phyloP scores from a whole-genome alignment of 2,113 vertebrate species.

The Campylorhamphus procurvoides region DNA sequence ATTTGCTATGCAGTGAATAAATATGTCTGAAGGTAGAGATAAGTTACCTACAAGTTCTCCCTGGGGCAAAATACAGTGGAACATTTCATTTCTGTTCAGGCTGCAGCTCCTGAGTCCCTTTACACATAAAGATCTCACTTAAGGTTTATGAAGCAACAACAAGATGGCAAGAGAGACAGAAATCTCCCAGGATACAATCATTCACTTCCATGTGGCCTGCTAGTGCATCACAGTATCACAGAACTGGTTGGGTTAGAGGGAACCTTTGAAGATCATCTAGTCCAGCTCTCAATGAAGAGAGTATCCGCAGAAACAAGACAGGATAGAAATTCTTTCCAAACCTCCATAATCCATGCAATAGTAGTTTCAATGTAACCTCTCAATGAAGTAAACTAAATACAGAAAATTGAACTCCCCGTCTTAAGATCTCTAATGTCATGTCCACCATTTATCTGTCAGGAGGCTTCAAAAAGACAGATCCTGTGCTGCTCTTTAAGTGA shows the following conservation, averaged over 20 bases:
- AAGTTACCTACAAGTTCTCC: conserved; percentile 35
- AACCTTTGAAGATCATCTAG: neutral
- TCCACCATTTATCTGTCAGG: neutral
- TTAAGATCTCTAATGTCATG: neutral
- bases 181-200: neutral
- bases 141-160: conserved; percentile 37
- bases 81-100: conserved; percentile 12
- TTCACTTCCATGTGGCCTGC: neutral
- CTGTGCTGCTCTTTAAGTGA: neutral
- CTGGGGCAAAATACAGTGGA: neutral
- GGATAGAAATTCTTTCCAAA: neutral
- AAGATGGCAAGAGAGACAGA: conserved; percentile 11
- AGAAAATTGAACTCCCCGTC: neutral
- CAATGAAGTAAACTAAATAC: neutral
- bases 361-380: neutral
- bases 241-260: neutral
- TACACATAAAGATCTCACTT: conserved; percentile 15
- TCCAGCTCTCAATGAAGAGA: neutral
- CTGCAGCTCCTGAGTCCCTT: neutral
- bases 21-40: neutral
- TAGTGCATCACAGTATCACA: neutral
- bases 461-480: neutral
- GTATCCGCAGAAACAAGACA: neutral
- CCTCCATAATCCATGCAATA: neutral
- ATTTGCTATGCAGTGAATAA: neutral